Evolutionary conservation across 2,888 invertebrate species (phyloP).

Genomic region (Sympetrum striolatum): DNA sequence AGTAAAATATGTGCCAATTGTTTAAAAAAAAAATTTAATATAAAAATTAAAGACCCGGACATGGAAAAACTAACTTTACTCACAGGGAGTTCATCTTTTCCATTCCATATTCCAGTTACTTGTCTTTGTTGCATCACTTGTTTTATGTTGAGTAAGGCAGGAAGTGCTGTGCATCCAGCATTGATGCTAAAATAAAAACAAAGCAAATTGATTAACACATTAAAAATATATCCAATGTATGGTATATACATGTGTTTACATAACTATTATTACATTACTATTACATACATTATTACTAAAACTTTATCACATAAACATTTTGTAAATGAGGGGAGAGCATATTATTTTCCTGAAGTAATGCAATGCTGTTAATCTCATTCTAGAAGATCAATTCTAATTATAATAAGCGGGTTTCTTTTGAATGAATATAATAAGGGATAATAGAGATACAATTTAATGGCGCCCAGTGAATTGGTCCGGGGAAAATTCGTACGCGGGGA

Average conservation of each 20-base stretch:
- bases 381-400: too few relatives aligned
- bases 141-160: slow-evolving; percentile 92
- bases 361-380: too few relatives aligned
- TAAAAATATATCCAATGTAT: not conserved
- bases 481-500: too few relatives aligned
- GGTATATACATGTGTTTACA: not conserved
- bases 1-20: not conserved
- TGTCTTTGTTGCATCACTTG: slow-evolving; percentile 89
- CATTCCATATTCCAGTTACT: slow-evolving; percentile 93
- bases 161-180: slow-evolving; percentile 92
- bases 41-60: not conserved
- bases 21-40: not conserved
- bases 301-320: too few relatives aligned
- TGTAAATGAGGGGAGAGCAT: too few relatives aligned
- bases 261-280: too few relatives aligned
- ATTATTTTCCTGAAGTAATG: too few relatives aligned
- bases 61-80: slow-evolving; percentile 54
- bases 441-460: too few relatives aligned
- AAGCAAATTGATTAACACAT: not conserved
- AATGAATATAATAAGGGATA: too few relatives aligned
- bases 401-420: too few relatives aligned
- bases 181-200: slow-evolving; percentile 69
- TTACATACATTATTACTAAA: too few relatives aligned
- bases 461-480: too few relatives aligned
- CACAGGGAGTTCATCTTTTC: slow-evolving; percentile 94